Conservation (phyloP, 2,113 vertebrate species). For the Puntigrus tetrazona region DNA sequence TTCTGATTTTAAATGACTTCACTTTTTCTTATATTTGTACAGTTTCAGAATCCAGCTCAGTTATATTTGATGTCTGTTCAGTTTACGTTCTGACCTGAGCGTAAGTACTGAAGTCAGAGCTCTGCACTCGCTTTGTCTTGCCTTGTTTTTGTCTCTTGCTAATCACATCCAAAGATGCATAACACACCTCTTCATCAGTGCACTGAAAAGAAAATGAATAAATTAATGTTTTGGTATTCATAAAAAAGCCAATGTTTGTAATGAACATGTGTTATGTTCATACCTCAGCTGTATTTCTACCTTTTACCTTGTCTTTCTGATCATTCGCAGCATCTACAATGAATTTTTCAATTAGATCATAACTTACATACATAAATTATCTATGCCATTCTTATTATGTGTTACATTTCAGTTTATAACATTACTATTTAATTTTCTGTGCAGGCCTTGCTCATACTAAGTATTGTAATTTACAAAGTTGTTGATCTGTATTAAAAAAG, state of each 20-base stretch:
- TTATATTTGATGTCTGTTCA: neutral
- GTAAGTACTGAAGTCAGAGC: slow-evolving; percentile 23
- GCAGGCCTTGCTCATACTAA: no score
- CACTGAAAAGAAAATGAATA: neutral
- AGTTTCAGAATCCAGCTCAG: neutral
- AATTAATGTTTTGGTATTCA: neutral
- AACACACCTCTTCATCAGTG: slow-evolving; percentile 3
- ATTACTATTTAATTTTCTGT: neutral
- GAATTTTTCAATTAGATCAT: neutral
- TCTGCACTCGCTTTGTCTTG: neutral
- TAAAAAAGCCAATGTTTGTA: no score
- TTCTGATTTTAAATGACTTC: neutral
- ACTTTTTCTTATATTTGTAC: no score
- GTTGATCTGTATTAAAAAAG: neutral
- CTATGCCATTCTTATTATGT: neutral
- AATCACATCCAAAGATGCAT: neutral
- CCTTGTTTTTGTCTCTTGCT: neutral
- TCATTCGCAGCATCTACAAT: neutral
- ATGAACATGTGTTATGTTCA: neutral
- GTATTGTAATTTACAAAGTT: neutral
- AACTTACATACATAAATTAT: neutral
- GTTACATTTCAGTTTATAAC: neutral
- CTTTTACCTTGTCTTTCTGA: neutral
- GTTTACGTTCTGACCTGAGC: neutral
- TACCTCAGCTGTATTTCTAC: neutral